These are phyloP conservation scores for Escarpia spicata DNA, from an alignment of 2,888 invertebrate species.

Conservation along the genomic window DNA sequence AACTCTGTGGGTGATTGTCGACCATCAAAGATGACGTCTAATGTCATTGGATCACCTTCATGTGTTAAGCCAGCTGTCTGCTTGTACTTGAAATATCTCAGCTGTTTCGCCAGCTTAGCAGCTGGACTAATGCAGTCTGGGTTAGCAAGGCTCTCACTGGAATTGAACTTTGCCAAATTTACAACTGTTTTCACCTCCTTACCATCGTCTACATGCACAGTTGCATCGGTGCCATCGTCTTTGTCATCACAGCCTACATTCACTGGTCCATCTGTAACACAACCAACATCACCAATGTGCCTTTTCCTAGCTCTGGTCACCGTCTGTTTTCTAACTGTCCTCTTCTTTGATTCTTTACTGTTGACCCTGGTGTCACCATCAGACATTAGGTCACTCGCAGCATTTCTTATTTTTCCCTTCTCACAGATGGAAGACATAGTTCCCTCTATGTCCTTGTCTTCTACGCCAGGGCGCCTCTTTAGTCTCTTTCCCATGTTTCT, in stretches of 20 bases:
- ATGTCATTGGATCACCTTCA: not conserved
- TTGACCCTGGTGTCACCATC: no score
- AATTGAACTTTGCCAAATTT: not conserved
- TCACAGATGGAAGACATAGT: no score
- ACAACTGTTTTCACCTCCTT: not conserved
- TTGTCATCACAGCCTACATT: not conserved
- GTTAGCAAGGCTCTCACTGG: not conserved
- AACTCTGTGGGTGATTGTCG: not conserved
- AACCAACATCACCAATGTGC: no score
- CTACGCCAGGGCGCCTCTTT: no score
- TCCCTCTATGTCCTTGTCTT: no score
- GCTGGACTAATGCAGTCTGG: not conserved
- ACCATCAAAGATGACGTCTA: not conserved
- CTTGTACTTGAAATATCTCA: not conserved
- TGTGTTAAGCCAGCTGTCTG: not conserved
- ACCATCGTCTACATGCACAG: not conserved
- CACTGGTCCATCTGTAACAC: no score
- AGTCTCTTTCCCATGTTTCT: no score
- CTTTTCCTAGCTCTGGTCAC: no score
- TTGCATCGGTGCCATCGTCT: not conserved
- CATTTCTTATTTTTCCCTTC: no score
- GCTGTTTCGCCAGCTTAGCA: constrained; percentile 9
- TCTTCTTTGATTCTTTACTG: no score
- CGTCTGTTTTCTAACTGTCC: no score
- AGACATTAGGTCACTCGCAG: no score